Percentiles rank a stretch among this genome's conserved stretches.
phyloP scores from a whole-genome alignment of 1,140 invertebrate genomes.

The Oedothorax gibbosus region DNA sequence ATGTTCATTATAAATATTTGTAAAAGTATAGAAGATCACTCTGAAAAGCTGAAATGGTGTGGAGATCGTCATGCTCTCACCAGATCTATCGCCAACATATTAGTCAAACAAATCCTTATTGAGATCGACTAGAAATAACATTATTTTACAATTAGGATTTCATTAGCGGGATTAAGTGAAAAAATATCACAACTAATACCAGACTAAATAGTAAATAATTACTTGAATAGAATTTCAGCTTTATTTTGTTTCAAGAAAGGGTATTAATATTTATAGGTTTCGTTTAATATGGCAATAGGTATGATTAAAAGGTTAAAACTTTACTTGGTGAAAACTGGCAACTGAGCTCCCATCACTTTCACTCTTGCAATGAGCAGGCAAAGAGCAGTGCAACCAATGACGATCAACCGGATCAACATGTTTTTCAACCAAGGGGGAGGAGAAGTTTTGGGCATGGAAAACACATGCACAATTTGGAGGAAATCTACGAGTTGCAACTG shows the following conservation, averaged over 20 bases:
- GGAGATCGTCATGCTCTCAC: too few relatives aligned
- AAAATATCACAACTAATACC: too few relatives aligned
- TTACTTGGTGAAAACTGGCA: constrained; percentile 93
- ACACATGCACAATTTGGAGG: constrained; percentile 14
- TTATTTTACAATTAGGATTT: neutral
- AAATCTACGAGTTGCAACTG: constrained; percentile 52
- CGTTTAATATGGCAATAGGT: neutral
- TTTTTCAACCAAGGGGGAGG: constrained; percentile 78
- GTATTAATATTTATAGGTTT: too few relatives aligned
- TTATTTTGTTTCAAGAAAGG: too few relatives aligned
- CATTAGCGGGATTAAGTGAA: neutral
- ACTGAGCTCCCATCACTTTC: constrained; percentile 94
- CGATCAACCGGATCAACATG: constrained; percentile 80
- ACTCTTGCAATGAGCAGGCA: constrained; percentile 85
- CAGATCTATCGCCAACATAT: too few relatives aligned
- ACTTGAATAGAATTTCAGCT: too few relatives aligned
- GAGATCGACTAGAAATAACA: neutral
- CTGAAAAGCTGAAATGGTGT: too few relatives aligned
- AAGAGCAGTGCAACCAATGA: constrained; percentile 83
- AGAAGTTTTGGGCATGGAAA: constrained; percentile 71
- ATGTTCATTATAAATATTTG: too few relatives aligned
- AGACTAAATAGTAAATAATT: too few relatives aligned
- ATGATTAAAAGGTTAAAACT: neutral
- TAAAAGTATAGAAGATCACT: too few relatives aligned
- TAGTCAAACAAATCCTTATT: neutral